phyloP scores from a whole-genome alignment of 64 coral and sea anemone species.

The Dendronephthya gigantea region DNA sequence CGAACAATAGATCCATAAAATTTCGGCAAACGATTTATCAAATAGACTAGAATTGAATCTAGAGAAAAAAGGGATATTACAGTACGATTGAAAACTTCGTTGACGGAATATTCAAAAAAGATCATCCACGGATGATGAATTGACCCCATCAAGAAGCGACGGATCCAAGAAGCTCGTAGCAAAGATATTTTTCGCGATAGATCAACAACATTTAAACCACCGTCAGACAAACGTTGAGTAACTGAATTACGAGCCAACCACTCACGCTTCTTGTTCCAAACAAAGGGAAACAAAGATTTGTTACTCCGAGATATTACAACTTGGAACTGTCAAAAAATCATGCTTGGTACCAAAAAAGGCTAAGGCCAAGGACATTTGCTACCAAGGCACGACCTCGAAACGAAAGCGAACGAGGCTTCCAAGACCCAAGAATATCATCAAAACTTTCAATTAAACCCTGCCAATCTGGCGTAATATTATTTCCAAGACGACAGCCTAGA shows the following conservation, averaged over 20 bases:
- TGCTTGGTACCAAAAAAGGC: background rate
- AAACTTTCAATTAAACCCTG: background rate
- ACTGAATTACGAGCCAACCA: background rate
- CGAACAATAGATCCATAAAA: no score
- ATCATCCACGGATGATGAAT: background rate
- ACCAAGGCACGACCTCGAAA: background rate
- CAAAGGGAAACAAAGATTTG: background rate
- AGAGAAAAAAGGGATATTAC: background rate
- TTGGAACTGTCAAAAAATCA: background rate
- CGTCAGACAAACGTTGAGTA: background rate
- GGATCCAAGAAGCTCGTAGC: constrained; percentile 1
- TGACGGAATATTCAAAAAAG: background rate
- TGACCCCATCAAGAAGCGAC: background rate
- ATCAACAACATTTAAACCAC: constrained; percentile 14
- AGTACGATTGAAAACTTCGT: background rate
- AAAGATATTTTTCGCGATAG: background rate
- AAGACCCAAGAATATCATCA: background rate
- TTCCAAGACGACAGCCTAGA: constrained; percentile 6
- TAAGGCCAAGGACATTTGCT: background rate
- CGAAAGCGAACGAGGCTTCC: background rate
- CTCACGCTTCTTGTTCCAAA: constrained; percentile 4
- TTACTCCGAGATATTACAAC: background rate
- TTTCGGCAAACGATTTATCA: no score
- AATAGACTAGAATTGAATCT: background rate
- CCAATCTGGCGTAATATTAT: background rate